These are phyloP conservation scores for Aythya baeri DNA, from an alignment of 2,113 vertebrate species.

Conservation along the genomic window DNA sequence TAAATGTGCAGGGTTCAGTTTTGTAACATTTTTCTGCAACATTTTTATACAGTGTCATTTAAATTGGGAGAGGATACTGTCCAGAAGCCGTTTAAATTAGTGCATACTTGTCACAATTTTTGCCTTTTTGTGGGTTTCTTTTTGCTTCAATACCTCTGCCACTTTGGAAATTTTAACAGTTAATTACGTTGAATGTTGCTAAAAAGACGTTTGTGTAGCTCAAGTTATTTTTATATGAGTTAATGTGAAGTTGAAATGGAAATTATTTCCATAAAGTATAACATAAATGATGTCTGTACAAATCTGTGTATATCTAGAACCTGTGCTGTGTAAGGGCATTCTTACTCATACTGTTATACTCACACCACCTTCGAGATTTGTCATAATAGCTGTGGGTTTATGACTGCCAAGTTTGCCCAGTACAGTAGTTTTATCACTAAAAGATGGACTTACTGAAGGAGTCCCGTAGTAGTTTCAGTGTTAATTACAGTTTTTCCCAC, in stretches of 20 bases:
- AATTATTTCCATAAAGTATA: conserved; percentile 80
- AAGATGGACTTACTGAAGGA: conserved; percentile 82
- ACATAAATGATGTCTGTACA: conserved; percentile 83
- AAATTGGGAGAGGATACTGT: conserved; percentile 85
- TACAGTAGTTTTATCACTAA: conserved; percentile 86
- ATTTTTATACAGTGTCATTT: conserved; percentile 87
- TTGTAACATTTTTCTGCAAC: conserved; percentile 83
- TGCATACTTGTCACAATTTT: conserved; percentile 83
- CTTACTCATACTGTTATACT: conserved; percentile 79
- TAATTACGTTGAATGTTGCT: conserved; percentile 89
- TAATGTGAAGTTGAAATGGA: conserved; percentile 88
- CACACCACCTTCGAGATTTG: conserved; percentile 77
- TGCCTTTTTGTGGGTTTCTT: conserved; percentile 81
- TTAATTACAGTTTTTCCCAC: conserved; percentile 87
- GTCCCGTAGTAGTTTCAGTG: conserved; percentile 88
- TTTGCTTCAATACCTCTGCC: conserved; percentile 89
- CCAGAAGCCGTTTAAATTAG: conserved; percentile 79
- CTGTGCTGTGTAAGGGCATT: conserved; percentile 84
- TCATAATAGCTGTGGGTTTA: conserved; percentile 85
- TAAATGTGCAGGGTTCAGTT: conserved; percentile 85
- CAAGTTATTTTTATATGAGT: conserved; percentile 92
- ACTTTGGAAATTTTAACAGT: conserved; percentile 85
- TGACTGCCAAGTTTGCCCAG: conserved; percentile 86
- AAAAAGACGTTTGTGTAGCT: conserved; percentile 87
- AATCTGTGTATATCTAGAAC: conserved; percentile 85